Conservation (phyloP, 2,888 invertebrate genomes). For the Athalia cordata region DNA sequence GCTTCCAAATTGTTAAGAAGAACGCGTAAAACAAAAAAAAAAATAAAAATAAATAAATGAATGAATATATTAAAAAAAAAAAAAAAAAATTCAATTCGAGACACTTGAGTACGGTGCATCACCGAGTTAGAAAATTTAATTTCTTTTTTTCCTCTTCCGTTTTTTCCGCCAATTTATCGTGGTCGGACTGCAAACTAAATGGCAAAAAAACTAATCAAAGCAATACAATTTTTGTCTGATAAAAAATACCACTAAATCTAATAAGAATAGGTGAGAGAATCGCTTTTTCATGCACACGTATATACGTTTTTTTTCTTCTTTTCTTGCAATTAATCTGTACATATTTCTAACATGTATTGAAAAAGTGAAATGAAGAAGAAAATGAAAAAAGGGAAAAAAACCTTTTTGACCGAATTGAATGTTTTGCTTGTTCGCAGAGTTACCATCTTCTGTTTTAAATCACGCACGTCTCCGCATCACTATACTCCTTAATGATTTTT, state of each 20-base stretch:
- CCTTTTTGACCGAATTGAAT: conserved; percentile 15
- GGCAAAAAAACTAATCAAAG: not conserved
- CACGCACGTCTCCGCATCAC: conserved; percentile 30
- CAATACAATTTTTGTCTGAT: not conserved
- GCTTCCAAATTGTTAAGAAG: conserved; percentile 36
- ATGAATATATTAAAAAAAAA: not conserved
- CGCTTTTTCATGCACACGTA: too few species aligned
- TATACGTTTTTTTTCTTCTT: too few species aligned
- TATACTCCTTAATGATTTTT: conserved; percentile 15
- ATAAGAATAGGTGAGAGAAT: too few species aligned
- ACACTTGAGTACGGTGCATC: conserved; percentile 34
- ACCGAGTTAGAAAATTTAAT: conserved; percentile 1
- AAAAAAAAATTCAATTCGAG: not conserved
- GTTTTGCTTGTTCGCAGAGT: conserved; percentile 25
- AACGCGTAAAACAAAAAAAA: not conserved
- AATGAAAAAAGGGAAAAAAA: not conserved
- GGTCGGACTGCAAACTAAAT: not conserved
- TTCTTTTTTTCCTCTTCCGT: too few species aligned
- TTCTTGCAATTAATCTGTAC: too few species aligned
- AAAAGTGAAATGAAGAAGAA: too few species aligned
- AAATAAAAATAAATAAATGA: not conserved
- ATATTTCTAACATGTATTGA: too few species aligned
- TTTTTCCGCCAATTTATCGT: too few species aligned
- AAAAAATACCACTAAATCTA: too few species aligned
- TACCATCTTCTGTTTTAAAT: conserved; percentile 17